Conservation (phyloP, 2,113 vertebrate species). For the Holacanthus passer region DNA sequence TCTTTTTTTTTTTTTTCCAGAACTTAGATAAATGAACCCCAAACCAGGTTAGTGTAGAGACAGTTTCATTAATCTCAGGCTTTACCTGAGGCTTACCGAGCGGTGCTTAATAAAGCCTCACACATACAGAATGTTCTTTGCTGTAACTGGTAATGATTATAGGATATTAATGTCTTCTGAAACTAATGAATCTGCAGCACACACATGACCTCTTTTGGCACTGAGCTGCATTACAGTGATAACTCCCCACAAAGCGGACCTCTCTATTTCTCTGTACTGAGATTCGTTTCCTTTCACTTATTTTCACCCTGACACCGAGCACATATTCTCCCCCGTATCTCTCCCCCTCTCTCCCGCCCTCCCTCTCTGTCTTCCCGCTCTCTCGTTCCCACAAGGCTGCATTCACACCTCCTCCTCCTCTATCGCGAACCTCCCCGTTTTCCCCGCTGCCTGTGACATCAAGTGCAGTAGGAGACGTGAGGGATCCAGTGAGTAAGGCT, state of each 20-base stretch:
- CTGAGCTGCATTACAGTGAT: conserved; percentile 74
- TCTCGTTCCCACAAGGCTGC: conserved; percentile 40
- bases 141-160: conserved; percentile 66
- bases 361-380: conserved; percentile 5
- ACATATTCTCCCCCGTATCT: conserved; percentile 29
- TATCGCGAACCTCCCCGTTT: conserved; percentile 13
- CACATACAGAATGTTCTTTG: conserved; percentile 59
- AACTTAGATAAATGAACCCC: conserved; percentile 55
- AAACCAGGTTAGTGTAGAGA: conserved; percentile 44
- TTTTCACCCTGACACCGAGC: conserved; percentile 36
- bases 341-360: background rate
- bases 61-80: conserved; percentile 62
- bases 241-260: conserved; percentile 36
- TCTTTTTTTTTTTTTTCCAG: background rate
- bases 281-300: conserved; percentile 56
- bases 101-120: conserved; percentile 62
- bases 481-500: conserved; percentile 61
- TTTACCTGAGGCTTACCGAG: conserved; percentile 66
- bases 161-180: conserved; percentile 70
- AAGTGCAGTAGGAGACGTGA: conserved; percentile 63
- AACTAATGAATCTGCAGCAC: conserved; percentile 78
- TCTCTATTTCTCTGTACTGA: conserved; percentile 22
- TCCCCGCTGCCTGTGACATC: conserved; percentile 62
- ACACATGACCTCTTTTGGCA: conserved; percentile 82
- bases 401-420: conserved; percentile 38